Percentiles rank a stretch among this genome's conserved stretches.
phyloP scores from a whole-genome alignment of 2,797 vertebrate species.

The Tachyglossus aculeatus region DNA sequence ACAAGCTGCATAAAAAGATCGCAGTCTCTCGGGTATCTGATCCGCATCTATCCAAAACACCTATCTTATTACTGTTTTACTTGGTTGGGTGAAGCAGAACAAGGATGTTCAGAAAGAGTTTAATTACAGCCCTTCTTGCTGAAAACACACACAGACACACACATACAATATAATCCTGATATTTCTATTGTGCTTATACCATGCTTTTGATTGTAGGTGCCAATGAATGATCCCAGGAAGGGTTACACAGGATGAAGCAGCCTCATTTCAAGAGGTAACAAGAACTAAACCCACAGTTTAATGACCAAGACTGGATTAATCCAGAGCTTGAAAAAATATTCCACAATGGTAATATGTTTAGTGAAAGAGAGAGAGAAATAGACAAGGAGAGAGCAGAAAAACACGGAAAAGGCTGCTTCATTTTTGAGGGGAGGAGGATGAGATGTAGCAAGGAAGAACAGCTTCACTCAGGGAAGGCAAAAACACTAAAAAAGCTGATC shows the following conservation, averaged over 20 bases:
- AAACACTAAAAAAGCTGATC: too few species aligned
- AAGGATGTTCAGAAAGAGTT: background rate
- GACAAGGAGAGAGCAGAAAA: background rate
- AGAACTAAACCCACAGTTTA: too few species aligned
- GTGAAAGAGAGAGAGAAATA: background rate
- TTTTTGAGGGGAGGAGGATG: background rate
- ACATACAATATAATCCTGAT: accelerated
- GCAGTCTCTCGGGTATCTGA: background rate
- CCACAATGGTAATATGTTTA: background rate
- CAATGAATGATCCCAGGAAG: background rate
- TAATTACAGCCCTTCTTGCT: background rate
- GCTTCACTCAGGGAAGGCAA: background rate
- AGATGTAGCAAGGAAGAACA: background rate
- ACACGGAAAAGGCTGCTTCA: background rate
- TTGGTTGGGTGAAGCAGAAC: constrained; percentile 4
- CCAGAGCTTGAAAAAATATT: background rate
- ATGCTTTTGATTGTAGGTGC: background rate
- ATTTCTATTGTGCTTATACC: background rate
- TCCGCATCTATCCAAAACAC: constrained; percentile 17
- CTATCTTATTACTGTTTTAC: background rate
- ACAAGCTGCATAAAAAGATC: constrained; percentile 22
- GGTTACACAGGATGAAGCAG: background rate
- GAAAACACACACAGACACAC: background rate
- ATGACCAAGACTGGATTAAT: too few species aligned
- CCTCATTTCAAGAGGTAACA: background rate